These are phyloP conservation scores for Cinara cedri DNA, from an alignment of 2,888 invertebrate genomes.

Conservation along the genomic window DNA sequence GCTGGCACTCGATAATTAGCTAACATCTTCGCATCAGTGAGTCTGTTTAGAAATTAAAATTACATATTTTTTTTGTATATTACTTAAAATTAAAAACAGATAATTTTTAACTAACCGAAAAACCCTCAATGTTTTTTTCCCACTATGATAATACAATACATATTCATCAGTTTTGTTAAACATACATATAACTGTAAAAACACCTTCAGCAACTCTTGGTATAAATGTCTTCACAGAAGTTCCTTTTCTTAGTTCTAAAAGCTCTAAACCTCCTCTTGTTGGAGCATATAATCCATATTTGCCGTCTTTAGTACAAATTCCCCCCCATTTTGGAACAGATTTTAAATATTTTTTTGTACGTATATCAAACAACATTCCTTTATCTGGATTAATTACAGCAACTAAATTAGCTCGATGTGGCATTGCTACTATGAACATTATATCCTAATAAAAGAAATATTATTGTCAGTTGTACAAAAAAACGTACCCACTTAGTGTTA, in stretches of 20 bases:
- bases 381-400: slow-evolving; percentile 87
- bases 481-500: too few species aligned
- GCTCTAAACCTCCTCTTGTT: slow-evolving; percentile 87
- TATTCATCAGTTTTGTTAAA: slow-evolving; percentile 94
- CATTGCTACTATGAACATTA: slow-evolving; percentile 77
- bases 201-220: slow-evolving; percentile 93
- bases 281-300: slow-evolving; percentile 93
- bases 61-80: neutral
- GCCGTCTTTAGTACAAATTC: slow-evolving; percentile 83
- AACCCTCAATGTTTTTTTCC: slow-evolving; percentile 89
- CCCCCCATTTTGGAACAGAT: slow-evolving; percentile 90
- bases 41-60: slow-evolving; percentile 67
- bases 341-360: slow-evolving; percentile 86
- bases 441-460: slow-evolving; percentile 69
- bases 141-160: slow-evolving; percentile 96
- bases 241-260: slow-evolving; percentile 89
- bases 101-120: slow-evolving; percentile 70
- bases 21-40: slow-evolving; percentile 82
- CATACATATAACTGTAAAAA: slow-evolving; percentile 92
- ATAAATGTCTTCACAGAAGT: slow-evolving; percentile 87
- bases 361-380: slow-evolving; percentile 88
- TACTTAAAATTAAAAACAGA: neutral
- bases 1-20: slow-evolving; percentile 92
- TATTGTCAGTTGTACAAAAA: slow-evolving; percentile 60
- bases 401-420: slow-evolving; percentile 85